Base-by-base conservation (phyloP, 2,888 invertebrate genomes). In the Platycheirus albimanus region DNA sequence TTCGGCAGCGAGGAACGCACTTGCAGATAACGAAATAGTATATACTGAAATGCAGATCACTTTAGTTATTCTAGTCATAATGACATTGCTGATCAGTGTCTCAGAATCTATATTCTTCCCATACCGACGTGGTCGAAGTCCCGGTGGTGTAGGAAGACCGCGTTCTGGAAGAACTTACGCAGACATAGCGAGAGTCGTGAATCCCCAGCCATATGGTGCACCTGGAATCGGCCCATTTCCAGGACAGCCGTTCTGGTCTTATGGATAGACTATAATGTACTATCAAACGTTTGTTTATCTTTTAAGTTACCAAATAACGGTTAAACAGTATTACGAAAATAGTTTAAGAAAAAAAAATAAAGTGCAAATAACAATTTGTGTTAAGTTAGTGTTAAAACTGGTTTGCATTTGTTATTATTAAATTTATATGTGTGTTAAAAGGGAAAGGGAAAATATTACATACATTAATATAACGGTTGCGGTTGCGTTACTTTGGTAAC, bases 181-280 rank as follows among this genome's bases (percentile, higher is more conserved):
- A 87, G 93, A 94, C 61, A 93, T 96, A 85, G 96, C 96, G 87
- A 92, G 93, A 71, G 93, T 95, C 6, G 93, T 95, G 85, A 93
- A 93, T 86, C 91, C 93, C 0, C 92, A 93, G 88, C 91, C 92
- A 19, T 92, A 93, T 85, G 93, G 92, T 1, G 92, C 93, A 91
- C 92, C 94, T 86, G 91, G 93, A 89, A 89, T 86, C 78, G 87
- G 86, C 10, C 92, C 92, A 1, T 93, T 91, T 87, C 93, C 94
- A 0, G 92, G 93, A 0, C 93, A 92, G 49, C 93, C 94, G 28
- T 91, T 93, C 79, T 95, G 94, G 89, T 86, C 88, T 1, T 83
- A 84, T 24, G 88, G 88, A 66, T 77, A 56, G 38, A 13, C 2
- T 10, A n/a, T n/a, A n/a, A n/a, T n/a, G n/a, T n/a, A 36, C 6